phyloP scores from a whole-genome alignment of 2,113 vertebrate species.

The Spizaetus ornatus region DNA sequence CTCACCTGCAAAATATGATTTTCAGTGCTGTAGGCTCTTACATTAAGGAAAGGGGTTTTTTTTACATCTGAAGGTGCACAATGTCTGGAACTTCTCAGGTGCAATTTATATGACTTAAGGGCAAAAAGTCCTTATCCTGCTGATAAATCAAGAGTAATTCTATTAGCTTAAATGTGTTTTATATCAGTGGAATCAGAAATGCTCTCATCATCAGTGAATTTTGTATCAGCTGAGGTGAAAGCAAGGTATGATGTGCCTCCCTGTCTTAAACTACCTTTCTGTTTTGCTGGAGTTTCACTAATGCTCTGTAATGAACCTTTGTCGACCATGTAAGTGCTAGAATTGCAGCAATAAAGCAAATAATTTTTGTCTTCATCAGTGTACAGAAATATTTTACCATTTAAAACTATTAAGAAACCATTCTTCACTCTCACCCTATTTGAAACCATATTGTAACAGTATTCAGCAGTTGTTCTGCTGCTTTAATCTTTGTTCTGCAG shows the following conservation, averaged over 20 bases:
- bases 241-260: neutral
- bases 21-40: neutral
- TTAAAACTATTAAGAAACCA: neutral
- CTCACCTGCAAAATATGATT: neutral
- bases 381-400: neutral
- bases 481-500: neutral
- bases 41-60: neutral
- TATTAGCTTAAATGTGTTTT: neutral
- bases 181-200: neutral
- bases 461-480: neutral
- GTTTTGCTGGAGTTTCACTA: neutral
- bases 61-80: neutral
- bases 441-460: neutral
- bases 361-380: neutral
- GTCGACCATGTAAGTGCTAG: fast-evolving
- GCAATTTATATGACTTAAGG: neutral
- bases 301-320: neutral
- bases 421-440: neutral
- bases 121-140: neutral
- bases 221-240: neutral
- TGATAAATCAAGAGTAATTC: neutral
- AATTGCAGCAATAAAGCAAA: neutral
- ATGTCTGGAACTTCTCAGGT: neutral
- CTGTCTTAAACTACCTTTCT: neutral
- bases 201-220: neutral